Base-by-base conservation (phyloP, 2,113 vertebrate species). In the Silurus meridionalis region DNA sequence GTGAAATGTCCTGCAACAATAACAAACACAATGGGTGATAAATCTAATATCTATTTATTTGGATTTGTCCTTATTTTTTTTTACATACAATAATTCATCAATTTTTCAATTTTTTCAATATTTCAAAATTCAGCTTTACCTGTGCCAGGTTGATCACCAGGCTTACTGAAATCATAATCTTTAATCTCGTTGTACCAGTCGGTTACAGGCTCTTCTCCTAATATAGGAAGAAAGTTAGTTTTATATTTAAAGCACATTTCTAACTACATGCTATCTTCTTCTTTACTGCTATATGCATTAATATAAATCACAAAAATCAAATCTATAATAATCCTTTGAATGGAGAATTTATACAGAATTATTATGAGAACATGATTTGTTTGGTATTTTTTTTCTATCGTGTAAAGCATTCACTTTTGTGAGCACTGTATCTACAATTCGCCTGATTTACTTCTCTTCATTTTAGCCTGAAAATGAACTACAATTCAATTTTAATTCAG, bases 1-100 rank as follows among this genome's bases (percentile, higher is more conserved):
- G 92, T 92, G 85, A 92, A 92, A 84, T 92, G 92, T 15, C 92
- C 92, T 92, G 83, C 3, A 71, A 75, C 52, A 75, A n/a, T 52
- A 52, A 23, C 2, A 28, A 37, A 37, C 14, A 28, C 3, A 9
- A 77, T 7, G 48, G 15, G 19, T 37, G 11, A n/a, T 28, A 28
- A 6, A 28, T 67, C 25, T 28, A 14, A 25, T 67, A 46, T 17
- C 8, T 19, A 17, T 46, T 46, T 48, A 19, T 46, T 37, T 46
- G 7, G 1, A 17, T 46, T 17, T 71, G 37, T 69, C 14, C 11
- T 13, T 37, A 37, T 37, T 37, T 69, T 74, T 37, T 37, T 37
- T 37, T 37, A 8, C 17, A 21, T 72, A 10, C 37, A 48, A 48
- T 13, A 72, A 48, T 50, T 9, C 48, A 74, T 3, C 9, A 6